phyloP scores from a whole-genome alignment of 2,113 vertebrate species.

The Petroica traversi region DNA sequence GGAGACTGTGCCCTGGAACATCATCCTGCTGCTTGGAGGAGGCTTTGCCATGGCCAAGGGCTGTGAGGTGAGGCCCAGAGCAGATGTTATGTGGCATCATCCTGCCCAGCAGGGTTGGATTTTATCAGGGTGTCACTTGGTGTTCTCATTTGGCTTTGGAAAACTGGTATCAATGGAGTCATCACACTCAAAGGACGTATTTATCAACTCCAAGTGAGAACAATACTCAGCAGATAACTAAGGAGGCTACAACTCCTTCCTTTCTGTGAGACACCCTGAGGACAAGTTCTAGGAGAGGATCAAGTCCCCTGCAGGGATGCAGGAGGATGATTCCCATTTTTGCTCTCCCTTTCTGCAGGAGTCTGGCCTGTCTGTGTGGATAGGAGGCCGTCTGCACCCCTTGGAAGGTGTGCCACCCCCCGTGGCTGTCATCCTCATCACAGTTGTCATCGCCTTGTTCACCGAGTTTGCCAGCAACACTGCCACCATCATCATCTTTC shows the following conservation, averaged over 20 bases:
- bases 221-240: not conserved
- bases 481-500: constrained; percentile 94
- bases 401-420: constrained; percentile 83
- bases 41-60: constrained; percentile 98
- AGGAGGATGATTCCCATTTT: not conserved
- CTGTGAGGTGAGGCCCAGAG: constrained; percentile 83
- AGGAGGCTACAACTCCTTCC: not conserved
- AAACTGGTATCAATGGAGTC: not conserved
- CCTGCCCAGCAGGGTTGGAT: not conserved
- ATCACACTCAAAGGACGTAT: not conserved
- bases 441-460: constrained; percentile 86
- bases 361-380: constrained; percentile 92
- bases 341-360: constrained; percentile 73
- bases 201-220: not conserved
- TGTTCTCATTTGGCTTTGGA: not conserved
- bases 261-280: not conserved
- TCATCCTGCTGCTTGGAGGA: constrained; percentile 91
- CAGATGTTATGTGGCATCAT: not conserved
- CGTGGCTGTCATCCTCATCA: constrained; percentile 87
- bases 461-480: constrained; percentile 98
- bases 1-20: constrained; percentile 92
- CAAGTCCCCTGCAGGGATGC: not conserved
- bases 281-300: not conserved
- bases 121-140: not conserved
- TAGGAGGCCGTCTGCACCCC: constrained; percentile 88